Base-by-base conservation (phyloP, 2,113 vertebrate species). In the human region DNA sequence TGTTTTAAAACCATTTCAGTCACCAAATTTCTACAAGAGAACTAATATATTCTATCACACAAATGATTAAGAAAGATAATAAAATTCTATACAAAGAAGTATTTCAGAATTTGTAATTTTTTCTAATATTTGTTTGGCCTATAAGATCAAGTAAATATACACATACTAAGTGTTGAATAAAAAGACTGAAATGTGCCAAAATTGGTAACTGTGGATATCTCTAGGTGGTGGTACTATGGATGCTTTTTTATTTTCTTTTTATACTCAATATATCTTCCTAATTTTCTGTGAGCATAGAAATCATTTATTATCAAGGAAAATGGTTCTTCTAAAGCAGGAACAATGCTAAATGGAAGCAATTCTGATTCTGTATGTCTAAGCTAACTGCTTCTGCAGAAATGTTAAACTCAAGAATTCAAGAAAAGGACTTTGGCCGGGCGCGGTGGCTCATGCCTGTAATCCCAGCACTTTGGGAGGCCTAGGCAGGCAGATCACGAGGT, bases 1-100 rank as follows among this genome's bases (percentile, higher is more conserved):
- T 82, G 43, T 50, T n/a, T 93, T 23, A 88, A 86, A 96, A 61
- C 35, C 17, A 81, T 91, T 76, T 89, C 8, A 94, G 93, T 75
- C 61, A 84, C 18, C 35, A 73, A 72, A 45, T 61, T 66, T 86
- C 57, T 57, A 30, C 2, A 45, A 43, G 68, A 81, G 25, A 89
- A 68, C 78, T 23, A 27, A 48, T 48, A 59, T 32, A 66, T 16
- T 52, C 12, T 11, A 57, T 76, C 43, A 94, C 22, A 90, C 20
- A 90, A 92, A 79, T 92, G 4, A 20, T 20, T 25, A 50, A 72
- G 27, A 55, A 82, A 82, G 40, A 72, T 93, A 13, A 80, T 57
- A 89, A 64, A 89, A 75, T 43, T 89, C 0, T 6, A 43, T 3
- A 48, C 38, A 80, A 78, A 83, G 27, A n/a, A 88, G 7, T 55